Conservation (phyloP, 2,113 vertebrate genomes). For the Progne subis region DNA sequence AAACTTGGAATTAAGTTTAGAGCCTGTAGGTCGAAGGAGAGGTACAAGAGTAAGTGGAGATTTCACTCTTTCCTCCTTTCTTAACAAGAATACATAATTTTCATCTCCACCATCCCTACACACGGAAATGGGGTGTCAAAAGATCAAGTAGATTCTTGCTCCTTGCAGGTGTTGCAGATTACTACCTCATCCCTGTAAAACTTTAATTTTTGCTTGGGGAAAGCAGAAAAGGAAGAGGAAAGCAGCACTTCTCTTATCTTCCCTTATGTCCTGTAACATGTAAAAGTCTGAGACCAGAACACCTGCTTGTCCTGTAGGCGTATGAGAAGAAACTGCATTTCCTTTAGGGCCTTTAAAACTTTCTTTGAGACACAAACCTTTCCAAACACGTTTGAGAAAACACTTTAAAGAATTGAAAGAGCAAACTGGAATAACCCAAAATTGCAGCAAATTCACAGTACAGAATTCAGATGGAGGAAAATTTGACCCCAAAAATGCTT, state of each 20-base stretch:
- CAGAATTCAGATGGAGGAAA: neutral
- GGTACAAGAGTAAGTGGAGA: neutral
- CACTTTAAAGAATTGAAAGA: neutral
- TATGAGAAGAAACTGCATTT: neutral
- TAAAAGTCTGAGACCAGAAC: neutral
- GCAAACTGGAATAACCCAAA: neutral
- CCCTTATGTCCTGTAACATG: neutral
- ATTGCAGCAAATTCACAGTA: neutral
- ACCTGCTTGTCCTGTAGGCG: slow-evolving; percentile 13
- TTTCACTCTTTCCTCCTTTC: neutral
- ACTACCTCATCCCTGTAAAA: slow-evolving; percentile 40
- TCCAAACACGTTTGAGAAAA: neutral
- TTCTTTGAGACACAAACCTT: neutral
- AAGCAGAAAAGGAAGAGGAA: slow-evolving; percentile 23
- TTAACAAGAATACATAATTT: neutral
- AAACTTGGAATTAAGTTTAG: slow-evolving; percentile 11
- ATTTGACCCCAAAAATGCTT: neutral
- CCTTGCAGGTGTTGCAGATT: slow-evolving; percentile 32
- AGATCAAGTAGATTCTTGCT: neutral
- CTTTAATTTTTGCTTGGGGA: slow-evolving; percentile 39
- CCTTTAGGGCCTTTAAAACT: neutral
- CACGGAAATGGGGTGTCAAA: neutral
- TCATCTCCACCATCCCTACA: neutral
- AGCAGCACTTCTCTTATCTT: slow-evolving; percentile 32
- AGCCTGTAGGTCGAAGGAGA: neutral